Base-by-base conservation (phyloP, 1,140 invertebrate genomes). In the Brachionus paranguensis region DNA sequence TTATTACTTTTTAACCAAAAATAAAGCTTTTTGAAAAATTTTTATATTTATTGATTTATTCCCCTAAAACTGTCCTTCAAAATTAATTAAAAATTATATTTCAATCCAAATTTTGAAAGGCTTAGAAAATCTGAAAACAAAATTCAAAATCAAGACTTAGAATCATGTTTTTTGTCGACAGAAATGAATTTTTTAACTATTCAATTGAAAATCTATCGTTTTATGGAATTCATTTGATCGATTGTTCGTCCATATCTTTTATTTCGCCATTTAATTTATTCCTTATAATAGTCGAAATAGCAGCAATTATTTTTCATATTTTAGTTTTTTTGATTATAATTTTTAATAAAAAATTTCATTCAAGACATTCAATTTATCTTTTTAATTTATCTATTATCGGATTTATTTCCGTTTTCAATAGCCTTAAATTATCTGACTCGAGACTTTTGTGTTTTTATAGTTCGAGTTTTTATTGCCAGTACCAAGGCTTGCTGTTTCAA, bases 351-450 rank as follows among this genome's bases (percentile, higher is more conserved):
- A 72, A 79, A 79, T 60, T 79, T 33, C 76, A 79, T 12, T 60
- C 76, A n/a, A 29, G 76, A 37, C 76, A 79, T 12, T 60, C 47
- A 11, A 55, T 79, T 33, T 79, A 60, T 20, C 29, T 79, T 24
- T 41, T 79, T 55, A 79, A 79, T 79, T 20, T 79, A 41, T 50
- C 76, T 17, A 50, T 79, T 8, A 79, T 79, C n/a, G 76, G 76
- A 10, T 79, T 55, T 53, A 29, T 79, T 7, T 79, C 55, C 12
- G 27, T 79, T 4, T 64, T 79, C 20, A 55, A 79, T 79, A 43
- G 76, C 8, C 45, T 79, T 12, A 37, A 45, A 10, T 11, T 64
- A 41, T 43, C 50, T 11, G 47, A 79, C 11, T 55, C 76, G 10
- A 79, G 27, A 33, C 3, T 79, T 24, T 60, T 79, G 17, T 79